A percentile compares a stretch with the other conserved stretches of the same genome.
Conservation (phyloP, 2,888 invertebrate species). For the Galerucella nymphaeae region DNA sequence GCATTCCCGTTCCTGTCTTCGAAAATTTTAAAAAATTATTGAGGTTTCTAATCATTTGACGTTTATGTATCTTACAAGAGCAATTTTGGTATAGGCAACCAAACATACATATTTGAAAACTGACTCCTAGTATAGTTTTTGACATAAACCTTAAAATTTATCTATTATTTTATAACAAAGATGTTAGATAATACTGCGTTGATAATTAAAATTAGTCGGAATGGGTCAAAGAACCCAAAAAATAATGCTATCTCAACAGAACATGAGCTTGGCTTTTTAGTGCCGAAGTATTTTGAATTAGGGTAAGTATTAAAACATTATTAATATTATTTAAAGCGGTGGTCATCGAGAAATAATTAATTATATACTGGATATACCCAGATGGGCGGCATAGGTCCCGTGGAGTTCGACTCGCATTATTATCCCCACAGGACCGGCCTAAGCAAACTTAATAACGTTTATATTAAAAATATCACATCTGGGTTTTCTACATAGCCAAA, state of each 20-base stretch:
- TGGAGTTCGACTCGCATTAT: slow-evolving; percentile 29
- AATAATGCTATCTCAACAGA: slow-evolving; percentile 9
- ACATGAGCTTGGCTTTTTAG: slow-evolving; percentile 16
- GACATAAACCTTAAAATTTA: too few species aligned
- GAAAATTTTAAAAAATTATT: too few species aligned
- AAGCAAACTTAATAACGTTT: neutral
- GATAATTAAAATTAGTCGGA: neutral
- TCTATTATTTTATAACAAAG: neutral
- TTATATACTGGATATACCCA: slow-evolving; percentile 43
- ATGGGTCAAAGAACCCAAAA: slow-evolving; percentile 19
- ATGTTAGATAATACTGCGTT: neutral
- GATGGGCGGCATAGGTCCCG: slow-evolving; percentile 40
- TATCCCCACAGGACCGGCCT: slow-evolving; percentile 13
- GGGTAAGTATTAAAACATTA: slow-evolving; percentile 36
- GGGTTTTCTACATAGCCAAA: too few species aligned
- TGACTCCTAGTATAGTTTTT: too few species aligned
- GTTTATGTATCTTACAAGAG: too few species aligned
- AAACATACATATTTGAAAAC: too few species aligned
- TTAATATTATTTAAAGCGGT: slow-evolving; percentile 42
- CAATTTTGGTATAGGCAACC: too few species aligned
- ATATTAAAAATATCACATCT: too few species aligned
- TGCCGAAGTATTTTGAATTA: slow-evolving; percentile 29
- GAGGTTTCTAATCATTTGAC: too few species aligned
- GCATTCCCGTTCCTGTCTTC: too few species aligned
- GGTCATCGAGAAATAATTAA: slow-evolving; percentile 48